A percentile compares a stretch with the other conserved stretches of the same genome.
Evolutionary conservation across 2,888 invertebrate genomes (phyloP).

Genomic region (Lamellibrachia satsuma): DNA sequence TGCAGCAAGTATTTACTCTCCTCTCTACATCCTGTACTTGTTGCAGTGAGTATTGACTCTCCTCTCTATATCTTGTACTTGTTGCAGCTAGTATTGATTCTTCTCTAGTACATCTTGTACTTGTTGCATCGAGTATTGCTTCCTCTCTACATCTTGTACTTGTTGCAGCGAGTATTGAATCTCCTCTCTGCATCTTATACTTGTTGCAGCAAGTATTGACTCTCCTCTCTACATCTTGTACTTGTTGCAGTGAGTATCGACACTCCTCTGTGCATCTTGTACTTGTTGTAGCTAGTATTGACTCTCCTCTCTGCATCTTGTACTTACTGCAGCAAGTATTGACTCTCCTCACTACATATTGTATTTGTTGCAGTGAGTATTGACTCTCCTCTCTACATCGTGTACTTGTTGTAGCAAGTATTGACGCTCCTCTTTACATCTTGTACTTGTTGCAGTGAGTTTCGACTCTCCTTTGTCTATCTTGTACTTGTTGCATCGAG

Average conservation of each 20-base stretch:
- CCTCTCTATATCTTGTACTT: neutral
- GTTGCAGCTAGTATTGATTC: neutral
- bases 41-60: neutral
- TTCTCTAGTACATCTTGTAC: neutral
- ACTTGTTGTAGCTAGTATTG: neutral
- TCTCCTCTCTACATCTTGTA: neutral
- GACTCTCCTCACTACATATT: slow-evolving; percentile 79
- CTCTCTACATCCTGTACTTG: neutral
- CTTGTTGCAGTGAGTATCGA: slow-evolving; percentile 59
- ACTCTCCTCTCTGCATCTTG: neutral
- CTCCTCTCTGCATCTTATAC: neutral
- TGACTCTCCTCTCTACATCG: neutral
- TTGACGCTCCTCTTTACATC: slow-evolving; percentile 79
- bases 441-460: neutral
- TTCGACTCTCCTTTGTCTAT: neutral
- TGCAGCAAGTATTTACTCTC: neutral
- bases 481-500: slow-evolving; percentile 50
- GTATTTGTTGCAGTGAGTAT: neutral
- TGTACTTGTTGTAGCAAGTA: slow-evolving; percentile 52
- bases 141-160: too few species aligned
- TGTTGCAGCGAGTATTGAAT: too few species aligned
- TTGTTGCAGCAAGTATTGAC: neutral
- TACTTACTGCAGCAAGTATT: slow-evolving; percentile 54
- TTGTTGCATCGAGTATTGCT: slow-evolving; percentile 56
- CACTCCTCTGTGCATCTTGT: slow-evolving; percentile 78